Evolutionary conservation across 1,140 invertebrate genomes (phyloP), one percentile per base, ranked within the genome.

Genomic region (Drosophila teissieri): DNA sequence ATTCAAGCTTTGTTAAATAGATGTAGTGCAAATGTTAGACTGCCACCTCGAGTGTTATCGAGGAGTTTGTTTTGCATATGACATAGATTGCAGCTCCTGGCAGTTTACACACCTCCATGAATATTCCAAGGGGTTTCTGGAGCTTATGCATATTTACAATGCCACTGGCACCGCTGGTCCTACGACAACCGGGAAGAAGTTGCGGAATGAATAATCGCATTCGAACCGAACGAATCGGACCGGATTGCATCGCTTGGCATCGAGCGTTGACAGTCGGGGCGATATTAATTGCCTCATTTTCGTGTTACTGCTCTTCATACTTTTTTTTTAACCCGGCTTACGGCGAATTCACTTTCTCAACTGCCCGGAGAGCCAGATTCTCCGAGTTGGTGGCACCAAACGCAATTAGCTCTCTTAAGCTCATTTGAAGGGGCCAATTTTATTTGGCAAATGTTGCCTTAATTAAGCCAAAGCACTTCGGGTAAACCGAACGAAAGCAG

Each of bases 391-490:
- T 36, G 53, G 44, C 49, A 67, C 49, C 63, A 73, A 82, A 79
- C 67, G 70, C 73, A 80, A 89, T 89, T 88, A 80, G 76, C 64
- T 78, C 57, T 74, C 51, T 74, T 84, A 72, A 83, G 80, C 83
- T 86, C 56, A 80, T 83, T 89, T 74, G 53, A 62, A 77, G 75
- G 62, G 46, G 60, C 55, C 68, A 73, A 82, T 84, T 76, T 78
- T 74, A 89, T 89, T 89, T 78, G 61, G 52, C 62, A 80, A 88
- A 89, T 78, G 63, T 80, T 77, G 79, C 65, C 80, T 88, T 84
- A 88, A 89, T 88, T 89, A 83, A 89, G 77, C 60, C 52, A 40
- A 80, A 64, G 60, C 62, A 58, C 69, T 73, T 73, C 73, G 69
- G 77, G 62, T 85, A 85, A 74, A 53, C 78, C 55, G 17, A 69